A percentile compares a stretch with the other conserved stretches of the same genome.
Evolutionary conservation across 2,113 vertebrate genomes (phyloP).

Genomic region (Epinephelus cyanopodus): DNA sequence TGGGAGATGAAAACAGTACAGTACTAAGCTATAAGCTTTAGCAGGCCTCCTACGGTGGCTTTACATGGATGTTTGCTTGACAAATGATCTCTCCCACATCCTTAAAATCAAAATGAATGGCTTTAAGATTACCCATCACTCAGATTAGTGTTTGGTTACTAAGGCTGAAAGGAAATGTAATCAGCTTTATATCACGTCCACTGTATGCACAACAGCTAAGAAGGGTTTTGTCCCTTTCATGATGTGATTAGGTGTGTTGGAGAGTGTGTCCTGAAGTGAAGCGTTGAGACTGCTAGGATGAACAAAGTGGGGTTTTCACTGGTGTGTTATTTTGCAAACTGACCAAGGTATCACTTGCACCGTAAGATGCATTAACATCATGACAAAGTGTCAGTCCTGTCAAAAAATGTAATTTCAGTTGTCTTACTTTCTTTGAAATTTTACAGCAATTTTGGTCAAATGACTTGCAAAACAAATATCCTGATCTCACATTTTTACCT

Average conservation of each 20-base stretch:
- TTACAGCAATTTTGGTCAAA: neutral
- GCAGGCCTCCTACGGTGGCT: constrained; percentile 18
- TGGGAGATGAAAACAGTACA: constrained; percentile 45
- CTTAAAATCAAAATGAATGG: constrained; percentile 32
- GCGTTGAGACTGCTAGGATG: neutral
- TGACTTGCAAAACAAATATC: neutral
- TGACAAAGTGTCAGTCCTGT: no score
- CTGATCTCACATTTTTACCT: neutral
- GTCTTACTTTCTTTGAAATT: constrained; percentile 4
- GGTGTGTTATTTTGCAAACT: neutral
- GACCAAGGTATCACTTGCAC: neutral
- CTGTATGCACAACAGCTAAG: neutral
- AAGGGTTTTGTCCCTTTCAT: neutral
- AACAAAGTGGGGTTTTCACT: neutral
- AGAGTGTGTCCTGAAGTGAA: neutral
- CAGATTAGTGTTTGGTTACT: constrained; percentile 26
- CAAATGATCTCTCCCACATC: constrained; percentile 47
- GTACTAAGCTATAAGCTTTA: constrained; percentile 15
- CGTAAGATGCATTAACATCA: neutral
- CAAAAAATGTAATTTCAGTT: neutral
- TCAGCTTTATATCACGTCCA: constrained; percentile 14
- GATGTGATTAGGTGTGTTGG: neutral
- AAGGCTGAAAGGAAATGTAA: neutral
- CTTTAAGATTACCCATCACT: constrained; percentile 15
- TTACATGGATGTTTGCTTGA: constrained; percentile 50